Evolutionary conservation across 2,797 vertebrate genomes (phyloP).

Genomic region (Lates japonicus): DNA sequence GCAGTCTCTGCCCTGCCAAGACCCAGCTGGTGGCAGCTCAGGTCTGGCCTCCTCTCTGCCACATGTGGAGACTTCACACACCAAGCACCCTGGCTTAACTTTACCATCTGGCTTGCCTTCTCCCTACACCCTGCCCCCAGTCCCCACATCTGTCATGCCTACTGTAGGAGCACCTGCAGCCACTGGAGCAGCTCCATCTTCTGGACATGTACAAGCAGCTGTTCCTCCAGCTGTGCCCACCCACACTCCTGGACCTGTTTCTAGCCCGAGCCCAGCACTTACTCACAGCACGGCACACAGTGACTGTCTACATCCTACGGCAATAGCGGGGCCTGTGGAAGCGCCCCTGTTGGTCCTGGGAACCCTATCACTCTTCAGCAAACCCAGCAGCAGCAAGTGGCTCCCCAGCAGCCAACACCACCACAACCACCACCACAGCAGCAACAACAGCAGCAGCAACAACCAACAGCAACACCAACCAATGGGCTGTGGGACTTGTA

Average conservation of each 20-base stretch:
- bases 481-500: constrained; percentile 78
- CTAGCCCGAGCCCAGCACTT: constrained; percentile 90
- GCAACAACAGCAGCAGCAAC: constrained; percentile 80
- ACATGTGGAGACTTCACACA: constrained; percentile 80
- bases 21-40: constrained; percentile 67
- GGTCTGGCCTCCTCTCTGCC: constrained; percentile 88
- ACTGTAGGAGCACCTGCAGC: constrained; percentile 48
- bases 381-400: constrained; percentile 69
- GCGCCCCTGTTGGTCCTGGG: constrained; percentile 59
- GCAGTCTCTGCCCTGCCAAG: constrained; percentile 75
- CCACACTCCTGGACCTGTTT: constrained; percentile 91
- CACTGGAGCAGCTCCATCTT: constrained; percentile 57
- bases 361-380: constrained; percentile 79
- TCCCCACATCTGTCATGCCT: constrained; percentile 59
- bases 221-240: constrained; percentile 89
- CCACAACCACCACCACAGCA: constrained; percentile 76
- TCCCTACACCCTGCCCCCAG: constrained; percentile 67
- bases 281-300: constrained; percentile 93
- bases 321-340: constrained; percentile 80
- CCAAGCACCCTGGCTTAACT: constrained; percentile 65
- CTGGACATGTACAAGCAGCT: constrained; percentile 84
- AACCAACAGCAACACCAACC: constrained; percentile 68
- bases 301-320: constrained; percentile 91
- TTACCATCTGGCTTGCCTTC: constrained; percentile 74
- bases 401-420: constrained; percentile 78